These are phyloP conservation scores for Gobio gobio DNA, from an alignment of 2,113 vertebrate species.

Conservation along the genomic window DNA sequence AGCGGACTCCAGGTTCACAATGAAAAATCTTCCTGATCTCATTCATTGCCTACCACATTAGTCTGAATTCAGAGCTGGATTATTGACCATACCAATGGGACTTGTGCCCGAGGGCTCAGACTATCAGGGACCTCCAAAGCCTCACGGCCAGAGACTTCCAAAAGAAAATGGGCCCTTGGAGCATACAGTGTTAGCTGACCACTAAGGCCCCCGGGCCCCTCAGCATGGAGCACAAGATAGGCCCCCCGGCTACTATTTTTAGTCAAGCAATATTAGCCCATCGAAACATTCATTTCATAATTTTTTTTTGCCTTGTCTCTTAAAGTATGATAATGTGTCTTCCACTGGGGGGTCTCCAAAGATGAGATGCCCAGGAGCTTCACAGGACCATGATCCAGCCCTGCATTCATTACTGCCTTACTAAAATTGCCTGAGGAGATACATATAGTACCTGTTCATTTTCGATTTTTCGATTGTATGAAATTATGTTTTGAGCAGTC, in stretches of 20 bases:
- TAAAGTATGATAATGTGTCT: slow-evolving; percentile 25
- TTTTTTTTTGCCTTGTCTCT: slow-evolving; percentile 2
- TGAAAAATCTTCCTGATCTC: slow-evolving; percentile 1
- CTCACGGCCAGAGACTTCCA: not conserved
- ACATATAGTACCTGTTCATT: not conserved
- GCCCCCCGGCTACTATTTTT: not conserved
- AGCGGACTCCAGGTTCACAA: not conserved
- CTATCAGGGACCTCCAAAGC: slow-evolving; percentile 12
- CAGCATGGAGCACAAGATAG: not conserved
- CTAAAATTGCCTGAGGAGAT: not conserved
- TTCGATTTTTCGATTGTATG: not conserved
- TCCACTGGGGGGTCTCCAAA: not conserved
- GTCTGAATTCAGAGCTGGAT: not conserved
- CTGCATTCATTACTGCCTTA: slow-evolving; percentile 7
- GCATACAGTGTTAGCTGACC: not conserved
- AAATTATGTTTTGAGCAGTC: not conserved
- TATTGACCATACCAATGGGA: not conserved
- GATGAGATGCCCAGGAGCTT: slow-evolving; percentile 14
- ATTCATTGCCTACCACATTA: not conserved
- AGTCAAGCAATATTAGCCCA: not conserved
- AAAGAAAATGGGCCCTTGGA: slow-evolving; percentile 11
- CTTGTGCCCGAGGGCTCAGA: not conserved
- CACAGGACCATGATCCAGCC: not conserved
- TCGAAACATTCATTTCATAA: slow-evolving; percentile 1
- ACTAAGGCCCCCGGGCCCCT: not conserved